Percentiles rank a stretch among this genome's conserved stretches.
phyloP scores from a whole-genome alignment of 2,888 invertebrate genomes.

The Trichogramma dendrolimi region DNA sequence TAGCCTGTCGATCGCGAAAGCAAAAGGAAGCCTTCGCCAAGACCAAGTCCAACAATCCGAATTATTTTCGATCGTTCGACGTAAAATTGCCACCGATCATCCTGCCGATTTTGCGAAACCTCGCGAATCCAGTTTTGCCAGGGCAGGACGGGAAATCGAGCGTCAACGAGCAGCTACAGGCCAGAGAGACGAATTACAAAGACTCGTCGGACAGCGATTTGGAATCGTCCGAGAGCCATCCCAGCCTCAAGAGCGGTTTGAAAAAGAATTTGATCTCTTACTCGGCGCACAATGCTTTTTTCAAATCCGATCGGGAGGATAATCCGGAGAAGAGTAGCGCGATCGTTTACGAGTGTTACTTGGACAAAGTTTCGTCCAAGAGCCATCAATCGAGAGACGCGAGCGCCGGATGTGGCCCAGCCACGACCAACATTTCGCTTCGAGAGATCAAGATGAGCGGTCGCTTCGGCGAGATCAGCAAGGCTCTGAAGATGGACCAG shows the following conservation, averaged over 20 bases:
- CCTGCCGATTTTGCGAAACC: slow-evolving; percentile 64
- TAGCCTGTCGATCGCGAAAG: slow-evolving; percentile 15
- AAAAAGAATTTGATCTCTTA: slow-evolving; percentile 35
- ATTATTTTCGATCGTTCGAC: slow-evolving; percentile 41
- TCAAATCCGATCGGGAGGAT: too few species aligned
- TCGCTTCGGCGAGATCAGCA: too few species aligned
- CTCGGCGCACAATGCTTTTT: too few species aligned
- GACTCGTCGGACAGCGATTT: slow-evolving; percentile 40
- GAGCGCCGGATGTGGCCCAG: too few species aligned
- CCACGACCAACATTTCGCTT: too few species aligned
- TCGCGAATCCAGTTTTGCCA: slow-evolving; percentile 44
- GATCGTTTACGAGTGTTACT: too few species aligned
- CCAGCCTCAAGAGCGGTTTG: slow-evolving; percentile 41
- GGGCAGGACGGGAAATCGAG: slow-evolving; percentile 28
- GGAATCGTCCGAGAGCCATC: slow-evolving; percentile 44
- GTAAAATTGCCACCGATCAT: slow-evolving; percentile 67
- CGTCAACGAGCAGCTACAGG: slow-evolving; percentile 1
- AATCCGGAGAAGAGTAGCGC: too few species aligned
- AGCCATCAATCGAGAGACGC: too few species aligned
- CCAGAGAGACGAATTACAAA: not conserved
- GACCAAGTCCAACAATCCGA: slow-evolving; percentile 15
- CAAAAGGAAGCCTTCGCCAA: slow-evolving; percentile 29
- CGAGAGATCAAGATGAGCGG: too few species aligned
- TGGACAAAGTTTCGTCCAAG: too few species aligned
- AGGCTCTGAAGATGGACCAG: too few species aligned